Conservation (phyloP, 2,888 invertebrate genomes). For the Drosophila anomalata region DNA sequence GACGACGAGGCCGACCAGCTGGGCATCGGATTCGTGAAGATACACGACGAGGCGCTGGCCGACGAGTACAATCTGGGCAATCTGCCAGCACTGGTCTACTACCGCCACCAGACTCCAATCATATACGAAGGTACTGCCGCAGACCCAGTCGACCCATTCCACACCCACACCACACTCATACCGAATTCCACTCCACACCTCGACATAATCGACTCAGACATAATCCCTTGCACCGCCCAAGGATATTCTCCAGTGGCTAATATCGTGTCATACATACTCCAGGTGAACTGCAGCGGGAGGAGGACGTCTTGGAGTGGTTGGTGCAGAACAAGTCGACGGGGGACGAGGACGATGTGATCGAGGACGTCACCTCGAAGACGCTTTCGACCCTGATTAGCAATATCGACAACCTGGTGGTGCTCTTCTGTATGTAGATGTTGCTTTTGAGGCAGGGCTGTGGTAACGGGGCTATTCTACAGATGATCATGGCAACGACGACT, state of each 20-base stretch:
- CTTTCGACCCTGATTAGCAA: constrained; percentile 94
- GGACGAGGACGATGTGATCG: constrained; percentile 96
- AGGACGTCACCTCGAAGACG: constrained; percentile 96
- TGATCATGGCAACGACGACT: constrained; percentile 95
- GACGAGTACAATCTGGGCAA: constrained; percentile 96
- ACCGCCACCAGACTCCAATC: constrained; percentile 96
- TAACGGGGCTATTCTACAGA: constrained; percentile 85
- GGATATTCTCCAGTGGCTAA: constrained; percentile 23
- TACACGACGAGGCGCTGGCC: constrained; percentile 94
- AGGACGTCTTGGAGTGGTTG: constrained; percentile 96
- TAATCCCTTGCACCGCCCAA: background rate
- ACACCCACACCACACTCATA: constrained; percentile 16
- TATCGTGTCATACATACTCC: constrained; percentile 45
- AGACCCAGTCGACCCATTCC: constrained; percentile 58
- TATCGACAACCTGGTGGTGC: constrained; percentile 95
- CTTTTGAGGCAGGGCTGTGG: constrained; percentile 1
- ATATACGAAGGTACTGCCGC: constrained; percentile 92
- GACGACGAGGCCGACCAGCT: constrained; percentile 97
- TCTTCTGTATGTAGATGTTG: constrained; percentile 91
- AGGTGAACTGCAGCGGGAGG: constrained; percentile 95
- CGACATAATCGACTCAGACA: constrained; percentile 9
- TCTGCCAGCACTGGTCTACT: constrained; percentile 95
- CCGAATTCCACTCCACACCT: background rate
- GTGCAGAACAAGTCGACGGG: constrained; percentile 96
- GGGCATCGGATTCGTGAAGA: constrained; percentile 97